A percentile compares a stretch with the other conserved stretches of the same genome.
Conservation (phyloP, 2,888 invertebrate species). For the Teleogryllus oceanicus region DNA sequence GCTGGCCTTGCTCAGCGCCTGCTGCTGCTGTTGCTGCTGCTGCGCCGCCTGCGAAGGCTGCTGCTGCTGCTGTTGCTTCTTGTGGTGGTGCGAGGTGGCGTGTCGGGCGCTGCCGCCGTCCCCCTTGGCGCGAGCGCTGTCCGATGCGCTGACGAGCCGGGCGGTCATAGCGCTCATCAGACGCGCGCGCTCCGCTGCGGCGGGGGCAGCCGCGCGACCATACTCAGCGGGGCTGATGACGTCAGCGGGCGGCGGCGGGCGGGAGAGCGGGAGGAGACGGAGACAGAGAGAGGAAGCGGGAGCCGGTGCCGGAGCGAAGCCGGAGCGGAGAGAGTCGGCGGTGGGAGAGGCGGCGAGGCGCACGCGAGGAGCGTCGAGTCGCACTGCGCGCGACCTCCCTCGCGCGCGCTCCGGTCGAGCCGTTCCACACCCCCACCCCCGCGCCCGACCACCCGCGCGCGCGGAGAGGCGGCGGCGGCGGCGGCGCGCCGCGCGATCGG, state of each 20-base stretch:
- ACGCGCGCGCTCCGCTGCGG: neutral
- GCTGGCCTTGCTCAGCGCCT: neutral
- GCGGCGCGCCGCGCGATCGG: neutral
- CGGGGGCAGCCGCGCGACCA: neutral
- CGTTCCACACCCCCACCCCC: neutral
- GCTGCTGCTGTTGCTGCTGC: neutral
- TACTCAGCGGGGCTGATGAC: neutral
- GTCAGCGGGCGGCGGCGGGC: neutral
- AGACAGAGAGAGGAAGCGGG: neutral
- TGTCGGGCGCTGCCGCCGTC: too few relatives aligned
- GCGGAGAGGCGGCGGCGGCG: neutral
- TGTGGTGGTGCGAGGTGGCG: neutral
- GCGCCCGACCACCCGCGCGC: neutral
- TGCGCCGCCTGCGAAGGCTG: neutral
- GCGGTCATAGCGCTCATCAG: neutral
- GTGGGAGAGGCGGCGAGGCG: neutral
- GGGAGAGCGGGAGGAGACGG: neutral
- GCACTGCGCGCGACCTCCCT: neutral
- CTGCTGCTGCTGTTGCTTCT: neutral
- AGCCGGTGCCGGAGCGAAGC: neutral
- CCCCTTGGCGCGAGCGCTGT: neutral
- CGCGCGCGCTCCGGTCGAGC: neutral
- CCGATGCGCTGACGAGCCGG: conserved; percentile 10
- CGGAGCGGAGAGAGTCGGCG: neutral
- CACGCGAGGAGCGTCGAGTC: neutral